Evolutionary conservation across 2,797 vertebrate species (phyloP), one percentile per base, ranked within the genome.

Genomic region (Lagorchestes hirsutus): DNA sequence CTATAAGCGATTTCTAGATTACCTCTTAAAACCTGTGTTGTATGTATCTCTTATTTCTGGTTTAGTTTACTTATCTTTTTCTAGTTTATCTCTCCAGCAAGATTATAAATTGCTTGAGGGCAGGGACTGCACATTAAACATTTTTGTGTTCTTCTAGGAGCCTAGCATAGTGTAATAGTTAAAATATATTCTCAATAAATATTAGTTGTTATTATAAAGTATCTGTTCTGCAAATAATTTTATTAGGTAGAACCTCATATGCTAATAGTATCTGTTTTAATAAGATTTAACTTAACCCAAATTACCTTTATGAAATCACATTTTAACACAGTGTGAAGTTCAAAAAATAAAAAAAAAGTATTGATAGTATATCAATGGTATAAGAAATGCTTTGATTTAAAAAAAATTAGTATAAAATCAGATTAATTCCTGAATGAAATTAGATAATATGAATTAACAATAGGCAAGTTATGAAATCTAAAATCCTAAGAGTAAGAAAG

Each of bases 401-500:
- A 40, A 74, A 74, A 82, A 24, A 55, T 18, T 34, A 67, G 22
- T 46, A 9, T 14, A 82, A 24, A 82, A 46, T 9, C 18, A 74
- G 0, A 82, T 82, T 24, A 82, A 67, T 67, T 67, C 14, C 4
- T 67, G 34, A 34, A 67, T n/a, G n/a, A 18, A n/a, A 67, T 67
- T 67, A n/a, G 34, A n/a, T n/a, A 67, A 46, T 82, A 82, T 46
- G 74, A 82, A 46, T 46, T 46, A 9, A 82, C 40, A 82, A 82
- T 1, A 27, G 74, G 8, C 9, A 46, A 74, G 8, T 18, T 46
- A 82, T 46, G 22, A 82, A 82, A 40, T 46, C 67, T 46, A 82
- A 82, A 82, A 82, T 82, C n/a, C 18, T 24, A 93, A 95, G 93
- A 97, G 96, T 93, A 95, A 93, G 96, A 96, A 95, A 96, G 96